A percentile compares a stretch with the other conserved stretches of the same genome.
These are phyloP conservation scores for Dione vanillae DNA, from an alignment of 2,888 invertebrate species.

Conservation along the genomic window DNA sequence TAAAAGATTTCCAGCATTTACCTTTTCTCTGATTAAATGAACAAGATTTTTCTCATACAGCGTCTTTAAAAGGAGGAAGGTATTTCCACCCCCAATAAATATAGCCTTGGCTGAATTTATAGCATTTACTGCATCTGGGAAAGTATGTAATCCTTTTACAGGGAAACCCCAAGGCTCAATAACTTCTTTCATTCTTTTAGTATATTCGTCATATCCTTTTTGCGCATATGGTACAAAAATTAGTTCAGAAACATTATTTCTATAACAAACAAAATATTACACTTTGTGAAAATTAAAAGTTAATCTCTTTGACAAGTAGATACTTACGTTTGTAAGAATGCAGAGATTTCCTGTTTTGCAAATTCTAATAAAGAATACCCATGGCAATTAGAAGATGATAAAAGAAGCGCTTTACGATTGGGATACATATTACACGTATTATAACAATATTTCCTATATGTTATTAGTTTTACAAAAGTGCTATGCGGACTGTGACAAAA, in stretches of 20 bases:
- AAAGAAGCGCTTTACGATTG: conserved; percentile 83
- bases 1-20: conserved; percentile 85
- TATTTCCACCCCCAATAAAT: conserved; percentile 92
- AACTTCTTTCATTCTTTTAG: conserved; percentile 83
- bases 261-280: conserved; percentile 63
- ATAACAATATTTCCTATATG: conserved; percentile 22
- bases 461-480: conserved; percentile 23
- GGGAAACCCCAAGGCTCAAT: conserved; percentile 87
- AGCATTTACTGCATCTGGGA: conserved; percentile 81
- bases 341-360: conserved; percentile 86
- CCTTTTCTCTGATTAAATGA: conserved; percentile 85
- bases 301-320: not conserved
- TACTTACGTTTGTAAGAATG: conserved; percentile 84
- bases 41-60: conserved; percentile 88
- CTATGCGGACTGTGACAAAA: conserved; percentile 29
- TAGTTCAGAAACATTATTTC: conserved; percentile 86
- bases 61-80: conserved; percentile 88
- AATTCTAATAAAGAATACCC: conserved; percentile 87
- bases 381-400: conserved; percentile 89
- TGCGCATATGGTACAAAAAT: conserved; percentile 91
- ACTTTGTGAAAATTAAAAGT: not conserved
- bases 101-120: conserved; percentile 87
- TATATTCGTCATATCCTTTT: conserved; percentile 87
- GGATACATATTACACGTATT: conserved; percentile 49
- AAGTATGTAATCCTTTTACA: conserved; percentile 87